Evolutionary conservation across 2,797 vertebrate species (phyloP), one percentile per base, ranked within the genome.

Genomic region (Fundulus diaphanus): DNA sequence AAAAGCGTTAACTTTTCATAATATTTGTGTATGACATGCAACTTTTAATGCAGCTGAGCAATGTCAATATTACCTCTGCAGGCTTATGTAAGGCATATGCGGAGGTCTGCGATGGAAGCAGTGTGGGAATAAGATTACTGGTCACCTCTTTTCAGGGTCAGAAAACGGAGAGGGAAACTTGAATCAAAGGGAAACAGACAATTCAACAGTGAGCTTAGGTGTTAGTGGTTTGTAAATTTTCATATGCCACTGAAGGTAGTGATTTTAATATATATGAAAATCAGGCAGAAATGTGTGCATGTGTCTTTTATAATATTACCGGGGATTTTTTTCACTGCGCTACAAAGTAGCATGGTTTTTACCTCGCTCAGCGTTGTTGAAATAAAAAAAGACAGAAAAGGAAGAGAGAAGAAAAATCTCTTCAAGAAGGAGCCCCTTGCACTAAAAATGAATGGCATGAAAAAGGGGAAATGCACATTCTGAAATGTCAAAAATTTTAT

Each of bases 241-340:
- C 95, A 92, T 97, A 96, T 97, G 93, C 94, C 89, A 81, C 94
- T 88, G 95, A 96, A 95, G 95, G 95, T 93, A 95, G 75, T 90
- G 93, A 93, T 96, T 99, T 99, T 98, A 98, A 99, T 99, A 98
- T 99, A 98, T 98, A 99, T 99, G 97, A 98, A 99, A 99, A 99
- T 98, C 96, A 98, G 96, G 86, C 79, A 59, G 93, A 93, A 95
- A 94, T 95, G 94, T 96, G 95, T 96, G 96, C 95, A 94, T 96
- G 95, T 94, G 90, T 94, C 95, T 95, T 94, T 89, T 91, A 95
- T 96, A 96, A 96, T 96, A 94, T 94, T 93, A 95, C 94, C 94
- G 92, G 94, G 96, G 96, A 97, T 95, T 96, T 96, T 96, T 93
- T 96, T 93, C 92, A 92, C 93, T 92, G 87, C 93, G 94, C 95